These are phyloP conservation scores for Schrankia costaestrigalis DNA, from an alignment of 2,888 invertebrate species.

Conservation along the genomic window DNA sequence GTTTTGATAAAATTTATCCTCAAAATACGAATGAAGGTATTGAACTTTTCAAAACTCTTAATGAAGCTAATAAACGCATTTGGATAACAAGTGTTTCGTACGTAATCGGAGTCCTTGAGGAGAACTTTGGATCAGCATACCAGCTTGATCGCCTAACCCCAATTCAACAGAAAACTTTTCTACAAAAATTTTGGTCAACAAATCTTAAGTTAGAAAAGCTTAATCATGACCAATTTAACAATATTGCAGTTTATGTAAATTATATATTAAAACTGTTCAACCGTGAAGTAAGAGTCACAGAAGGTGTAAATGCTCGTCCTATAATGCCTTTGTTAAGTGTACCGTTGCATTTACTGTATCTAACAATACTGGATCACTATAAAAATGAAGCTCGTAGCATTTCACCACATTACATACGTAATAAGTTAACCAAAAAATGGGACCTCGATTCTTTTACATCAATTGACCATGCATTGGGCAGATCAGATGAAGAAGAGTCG, in stretches of 20 bases:
- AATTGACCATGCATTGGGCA: slow-evolving; percentile 30
- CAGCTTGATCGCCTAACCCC: slow-evolving; percentile 27
- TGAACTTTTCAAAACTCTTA: slow-evolving; percentile 28
- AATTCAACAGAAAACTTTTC: slow-evolving; percentile 29
- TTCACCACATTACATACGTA: slow-evolving; percentile 26
- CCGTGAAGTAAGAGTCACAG: slow-evolving; percentile 3
- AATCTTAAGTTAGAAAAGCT: slow-evolving; percentile 38
- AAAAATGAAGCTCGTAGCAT: slow-evolving; percentile 35
- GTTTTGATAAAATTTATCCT: slow-evolving; percentile 39
- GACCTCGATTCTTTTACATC: slow-evolving; percentile 24
- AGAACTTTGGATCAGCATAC: slow-evolving; percentile 27
- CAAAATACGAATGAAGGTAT: slow-evolving; percentile 36
- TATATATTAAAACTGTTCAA: slow-evolving; percentile 23
- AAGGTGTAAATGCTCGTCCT: slow-evolving; percentile 18
- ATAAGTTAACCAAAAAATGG: slow-evolving; percentile 29
- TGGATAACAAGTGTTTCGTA: slow-evolving; percentile 42
- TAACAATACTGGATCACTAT: slow-evolving; percentile 29
- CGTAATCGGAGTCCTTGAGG: slow-evolving; percentile 26
- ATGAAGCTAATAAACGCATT: slow-evolving; percentile 29
- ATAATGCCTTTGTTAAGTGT: slow-evolving; percentile 34
- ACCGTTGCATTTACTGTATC: slow-evolving; percentile 33
- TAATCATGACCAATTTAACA: slow-evolving; percentile 38
- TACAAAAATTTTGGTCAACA: slow-evolving; percentile 36
- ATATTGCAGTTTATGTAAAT: slow-evolving; percentile 31
- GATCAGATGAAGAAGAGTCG: slow-evolving; percentile 24